Percentiles rank a stretch among this genome's conserved stretches.
Evolutionary conservation across 2,797 vertebrate species (phyloP).

Genomic region (Acanthurus leucopareius): DNA sequence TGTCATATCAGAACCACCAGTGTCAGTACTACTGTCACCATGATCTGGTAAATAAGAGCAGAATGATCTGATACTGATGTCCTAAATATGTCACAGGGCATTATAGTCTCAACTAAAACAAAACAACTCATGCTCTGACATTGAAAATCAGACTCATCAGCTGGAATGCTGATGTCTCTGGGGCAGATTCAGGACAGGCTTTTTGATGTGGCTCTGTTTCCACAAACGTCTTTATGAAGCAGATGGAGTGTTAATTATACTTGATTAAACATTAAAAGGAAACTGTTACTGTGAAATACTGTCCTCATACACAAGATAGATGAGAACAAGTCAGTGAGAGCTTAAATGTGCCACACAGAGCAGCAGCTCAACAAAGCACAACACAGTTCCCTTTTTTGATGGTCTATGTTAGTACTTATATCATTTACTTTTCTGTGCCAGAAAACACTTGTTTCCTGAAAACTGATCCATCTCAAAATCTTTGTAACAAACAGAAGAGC

Average conservation of each 20-base stretch:
- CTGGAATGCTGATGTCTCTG: constrained; percentile 33
- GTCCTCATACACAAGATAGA: background rate
- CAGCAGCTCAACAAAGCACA: background rate
- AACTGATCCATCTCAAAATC: background rate
- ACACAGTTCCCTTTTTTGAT: background rate
- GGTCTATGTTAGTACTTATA: background rate
- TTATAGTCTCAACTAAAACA: constrained; percentile 48
- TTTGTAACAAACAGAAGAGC: background rate
- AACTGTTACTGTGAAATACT: background rate
- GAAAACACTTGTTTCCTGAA: background rate
- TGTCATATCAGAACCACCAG: constrained; percentile 11
- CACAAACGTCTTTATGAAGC: constrained; percentile 15
- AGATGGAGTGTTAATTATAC: constrained; percentile 12
- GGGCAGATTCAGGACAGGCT: constrained; percentile 40
- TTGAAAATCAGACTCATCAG: constrained; percentile 52
- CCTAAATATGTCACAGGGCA: constrained; percentile 73
- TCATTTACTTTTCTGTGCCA: background rate
- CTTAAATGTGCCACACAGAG: constrained; percentile 2
- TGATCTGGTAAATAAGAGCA: constrained; percentile 62
- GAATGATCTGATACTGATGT: constrained; percentile 66
- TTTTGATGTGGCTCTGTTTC: constrained; percentile 23
- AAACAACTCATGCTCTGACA: constrained; percentile 49
- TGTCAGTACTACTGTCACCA: constrained; percentile 36
- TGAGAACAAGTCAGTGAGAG: background rate
- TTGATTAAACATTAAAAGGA: constrained; percentile 10